These are phyloP conservation scores for Scytalopus superciliaris DNA, from an alignment of 2,113 vertebrate species.

Conservation along the genomic window DNA sequence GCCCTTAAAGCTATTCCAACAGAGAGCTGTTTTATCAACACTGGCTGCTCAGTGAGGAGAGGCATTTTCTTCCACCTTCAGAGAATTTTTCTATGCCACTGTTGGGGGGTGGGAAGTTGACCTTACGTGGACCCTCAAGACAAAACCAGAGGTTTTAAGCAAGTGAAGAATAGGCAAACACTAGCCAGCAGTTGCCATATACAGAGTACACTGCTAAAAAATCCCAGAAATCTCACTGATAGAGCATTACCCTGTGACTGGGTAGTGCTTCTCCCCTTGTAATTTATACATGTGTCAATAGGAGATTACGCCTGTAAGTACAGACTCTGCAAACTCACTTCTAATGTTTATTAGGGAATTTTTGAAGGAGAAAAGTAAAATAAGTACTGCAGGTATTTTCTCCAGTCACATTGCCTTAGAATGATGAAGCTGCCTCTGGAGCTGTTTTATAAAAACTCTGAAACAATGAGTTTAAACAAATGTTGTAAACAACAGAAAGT, in stretches of 20 bases:
- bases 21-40: constrained; percentile 66
- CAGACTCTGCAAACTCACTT: constrained; percentile 21
- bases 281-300: constrained; percentile 58
- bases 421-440: not conserved
- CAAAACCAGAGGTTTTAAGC: constrained; percentile 65
- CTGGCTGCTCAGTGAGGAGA: constrained; percentile 37
- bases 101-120: constrained; percentile 66
- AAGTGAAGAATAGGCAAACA: constrained; percentile 68
- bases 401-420: not conserved
- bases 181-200: constrained; percentile 65
- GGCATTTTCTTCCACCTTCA: constrained; percentile 58
- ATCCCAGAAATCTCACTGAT: constrained; percentile 62
- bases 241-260: not conserved
- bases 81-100: constrained; percentile 42
- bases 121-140: constrained; percentile 63
- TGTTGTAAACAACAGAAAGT: not conserved
- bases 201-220: constrained; percentile 64
- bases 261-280: not conserved
- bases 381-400: not conserved
- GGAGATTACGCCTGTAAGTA: constrained; percentile 47
- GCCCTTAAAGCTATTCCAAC: constrained; percentile 66
- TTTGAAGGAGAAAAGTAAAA: not conserved
- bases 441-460: not conserved
- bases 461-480: not conserved
- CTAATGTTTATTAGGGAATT: constrained; percentile 12